Evolutionary conservation across 2,113 vertebrate genomes (phyloP).

Genomic region (Anarhynchus alexandrinus): DNA sequence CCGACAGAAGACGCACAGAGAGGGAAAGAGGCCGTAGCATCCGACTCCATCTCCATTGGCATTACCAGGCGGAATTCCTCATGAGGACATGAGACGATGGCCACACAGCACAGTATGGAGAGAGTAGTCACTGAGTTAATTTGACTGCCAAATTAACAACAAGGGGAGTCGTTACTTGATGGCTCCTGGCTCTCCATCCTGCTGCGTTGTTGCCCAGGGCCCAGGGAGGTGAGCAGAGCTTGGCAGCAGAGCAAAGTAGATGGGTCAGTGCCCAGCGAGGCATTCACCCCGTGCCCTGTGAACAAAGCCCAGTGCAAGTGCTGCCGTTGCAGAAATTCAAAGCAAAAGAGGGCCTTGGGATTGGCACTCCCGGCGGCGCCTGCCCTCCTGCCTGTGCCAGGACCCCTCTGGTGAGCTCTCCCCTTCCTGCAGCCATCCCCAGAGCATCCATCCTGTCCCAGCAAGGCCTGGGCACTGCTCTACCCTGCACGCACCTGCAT

Average conservation of each 20-base stretch:
- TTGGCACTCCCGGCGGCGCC: rapidly evolving
- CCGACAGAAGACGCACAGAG: not conserved
- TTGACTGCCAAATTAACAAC: not conserved
- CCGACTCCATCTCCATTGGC: rapidly evolving
- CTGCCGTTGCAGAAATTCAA: not conserved
- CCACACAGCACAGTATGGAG: not conserved
- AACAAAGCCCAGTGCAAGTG: not conserved
- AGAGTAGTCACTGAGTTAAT: not conserved
- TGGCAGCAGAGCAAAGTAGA: not conserved
- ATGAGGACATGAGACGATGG: not conserved
- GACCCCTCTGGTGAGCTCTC: not conserved
- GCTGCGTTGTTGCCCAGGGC: rapidly evolving
- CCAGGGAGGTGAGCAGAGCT: not conserved
- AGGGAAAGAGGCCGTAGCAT: not conserved
- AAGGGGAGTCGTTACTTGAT: not conserved
- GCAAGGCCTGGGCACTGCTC: not conserved
- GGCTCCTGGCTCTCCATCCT: not conserved
- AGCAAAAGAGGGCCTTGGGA: not conserved
- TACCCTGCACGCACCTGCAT: not conserved
- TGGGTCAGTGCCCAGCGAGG: rapidly evolving
- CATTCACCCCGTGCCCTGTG: rapidly evolving
- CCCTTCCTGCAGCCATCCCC: not conserved
- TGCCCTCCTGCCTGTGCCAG: rapidly evolving
- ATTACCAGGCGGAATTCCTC: not conserved
- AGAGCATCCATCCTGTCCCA: not conserved